Evolutionary conservation across 2,113 vertebrate species (phyloP).

Genomic region (Oreotrochilus melanogaster): DNA sequence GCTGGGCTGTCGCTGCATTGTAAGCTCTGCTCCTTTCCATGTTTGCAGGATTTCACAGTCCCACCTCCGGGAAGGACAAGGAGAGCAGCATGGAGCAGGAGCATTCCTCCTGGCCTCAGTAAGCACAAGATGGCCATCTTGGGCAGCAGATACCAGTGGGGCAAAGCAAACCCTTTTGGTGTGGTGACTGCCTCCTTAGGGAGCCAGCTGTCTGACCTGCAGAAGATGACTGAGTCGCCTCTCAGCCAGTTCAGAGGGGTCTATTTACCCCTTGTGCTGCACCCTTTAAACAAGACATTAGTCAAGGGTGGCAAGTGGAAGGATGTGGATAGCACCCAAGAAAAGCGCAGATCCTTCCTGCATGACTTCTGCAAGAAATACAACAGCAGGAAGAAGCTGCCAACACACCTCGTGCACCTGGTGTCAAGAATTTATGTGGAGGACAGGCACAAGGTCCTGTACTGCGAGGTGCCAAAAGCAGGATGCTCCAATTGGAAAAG

Average conservation of each 20-base stretch:
- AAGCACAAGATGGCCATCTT: neutral
- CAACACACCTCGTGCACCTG: conserved; percentile 56
- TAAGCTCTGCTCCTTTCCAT: conserved; percentile 60
- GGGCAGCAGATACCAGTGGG: neutral
- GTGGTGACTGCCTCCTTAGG: neutral
- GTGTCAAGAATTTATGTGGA: conserved; percentile 82
- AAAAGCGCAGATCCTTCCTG: conserved; percentile 74
- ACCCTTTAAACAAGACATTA: conserved; percentile 61
- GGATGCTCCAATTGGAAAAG: conserved; percentile 84
- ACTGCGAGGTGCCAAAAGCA: conserved; percentile 82
- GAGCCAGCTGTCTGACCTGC: neutral
- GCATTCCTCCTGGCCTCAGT: neutral
- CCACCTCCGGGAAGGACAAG: neutral
- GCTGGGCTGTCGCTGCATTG: neutral
- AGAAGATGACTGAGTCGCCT: neutral
- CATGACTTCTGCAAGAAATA: conserved; percentile 76
- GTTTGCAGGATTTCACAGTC: conserved; percentile 63
- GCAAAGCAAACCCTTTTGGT: neutral
- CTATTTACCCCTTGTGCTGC: conserved; percentile 27
- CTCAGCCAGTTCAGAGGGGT: conserved; percentile 41
- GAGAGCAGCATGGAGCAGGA: neutral
- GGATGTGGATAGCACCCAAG: conserved; percentile 51
- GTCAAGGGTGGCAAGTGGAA: conserved; percentile 62
- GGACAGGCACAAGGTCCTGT: conserved; percentile 81
- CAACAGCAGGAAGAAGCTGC: conserved; percentile 25